These are phyloP conservation scores for Hyles euphorbiae DNA, from an alignment of 1,140 invertebrate genomes.

Conservation along the genomic window DNA sequence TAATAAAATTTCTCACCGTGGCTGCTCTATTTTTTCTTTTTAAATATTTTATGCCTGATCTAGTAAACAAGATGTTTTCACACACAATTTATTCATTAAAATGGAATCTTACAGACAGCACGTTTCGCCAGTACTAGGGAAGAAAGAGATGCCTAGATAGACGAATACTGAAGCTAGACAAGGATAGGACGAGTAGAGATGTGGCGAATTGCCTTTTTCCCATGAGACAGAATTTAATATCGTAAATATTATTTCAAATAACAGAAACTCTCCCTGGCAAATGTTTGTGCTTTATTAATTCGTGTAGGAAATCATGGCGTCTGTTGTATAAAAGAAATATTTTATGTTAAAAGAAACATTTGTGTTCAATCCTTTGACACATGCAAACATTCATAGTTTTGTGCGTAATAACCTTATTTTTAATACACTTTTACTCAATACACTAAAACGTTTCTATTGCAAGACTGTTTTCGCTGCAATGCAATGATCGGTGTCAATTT, in stretches of 20 bases:
- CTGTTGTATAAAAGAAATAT: no score
- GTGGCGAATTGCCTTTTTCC: conserved; percentile 8
- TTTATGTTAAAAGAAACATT: no score
- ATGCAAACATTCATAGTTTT: no score
- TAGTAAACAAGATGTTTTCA: not conserved
- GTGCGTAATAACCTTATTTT: no score
- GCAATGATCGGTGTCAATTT: no score
- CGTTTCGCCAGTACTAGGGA: not conserved
- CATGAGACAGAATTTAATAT: conserved; percentile 17
- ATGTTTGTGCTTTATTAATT: conserved; percentile 15
- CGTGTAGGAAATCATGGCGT: conserved; percentile 8
- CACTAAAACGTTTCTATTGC: no score
- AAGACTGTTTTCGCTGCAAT: no score
- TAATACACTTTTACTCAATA: no score
- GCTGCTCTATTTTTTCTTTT: no score
- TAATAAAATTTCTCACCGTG: no score
- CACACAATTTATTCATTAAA: conserved; percentile 3
- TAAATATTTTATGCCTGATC: no score
- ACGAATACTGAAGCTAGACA: not conserved
- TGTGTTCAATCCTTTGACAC: no score
- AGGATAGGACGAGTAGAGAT: conserved; percentile 1
- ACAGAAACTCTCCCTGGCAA: conserved; percentile 12
- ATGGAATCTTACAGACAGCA: not conserved
- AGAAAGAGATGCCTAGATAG: conserved; percentile 4
- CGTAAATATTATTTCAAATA: conserved; percentile 17